These are phyloP conservation scores for Acutogordius australiensis DNA, from an alignment of 2,888 invertebrate genomes.

Conservation along the genomic window DNA sequence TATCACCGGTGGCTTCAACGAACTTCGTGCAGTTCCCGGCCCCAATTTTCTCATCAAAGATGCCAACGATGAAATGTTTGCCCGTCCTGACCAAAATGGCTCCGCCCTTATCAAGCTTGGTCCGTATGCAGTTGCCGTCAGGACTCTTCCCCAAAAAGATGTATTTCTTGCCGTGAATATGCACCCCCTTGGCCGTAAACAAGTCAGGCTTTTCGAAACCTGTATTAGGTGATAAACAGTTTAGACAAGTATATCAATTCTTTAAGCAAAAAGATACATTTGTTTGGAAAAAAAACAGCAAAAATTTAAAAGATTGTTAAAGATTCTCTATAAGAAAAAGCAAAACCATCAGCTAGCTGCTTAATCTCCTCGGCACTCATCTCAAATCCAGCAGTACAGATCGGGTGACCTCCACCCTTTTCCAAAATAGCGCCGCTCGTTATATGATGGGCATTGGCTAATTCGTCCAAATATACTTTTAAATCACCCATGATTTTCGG, in stretches of 20 bases:
- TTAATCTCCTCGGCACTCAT: not conserved
- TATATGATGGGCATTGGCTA: not conserved
- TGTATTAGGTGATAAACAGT: not conserved
- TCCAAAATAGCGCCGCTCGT: not conserved
- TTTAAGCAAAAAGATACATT: not conserved
- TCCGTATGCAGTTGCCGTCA: not conserved
- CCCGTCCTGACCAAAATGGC: not conserved
- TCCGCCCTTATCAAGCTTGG: not conserved
- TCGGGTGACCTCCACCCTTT: not conserved
- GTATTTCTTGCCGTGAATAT: slow-evolving; percentile 1
- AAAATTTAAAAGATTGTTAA: not conserved
- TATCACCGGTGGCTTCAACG: not conserved
- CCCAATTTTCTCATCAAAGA: slow-evolving; percentile 8
- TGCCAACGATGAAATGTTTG: not conserved
- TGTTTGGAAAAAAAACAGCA: not conserved
- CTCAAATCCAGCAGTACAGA: not conserved
- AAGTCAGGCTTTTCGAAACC: slow-evolving; percentile 6
- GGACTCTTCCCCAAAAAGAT: slow-evolving; percentile 8
- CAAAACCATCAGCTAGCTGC: not conserved
- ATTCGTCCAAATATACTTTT: not conserved
- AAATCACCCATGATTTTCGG: slow-evolving; percentile 9
- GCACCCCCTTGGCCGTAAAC: not conserved
- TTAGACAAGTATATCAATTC: not conserved
- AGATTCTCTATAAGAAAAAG: not conserved
- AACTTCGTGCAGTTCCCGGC: slow-evolving; percentile 1